Evolutionary conservation across 2,888 invertebrate genomes (phyloP), one percentile per base, ranked within the genome.

Genomic region (Mesopsocus fuscifrons): DNA sequence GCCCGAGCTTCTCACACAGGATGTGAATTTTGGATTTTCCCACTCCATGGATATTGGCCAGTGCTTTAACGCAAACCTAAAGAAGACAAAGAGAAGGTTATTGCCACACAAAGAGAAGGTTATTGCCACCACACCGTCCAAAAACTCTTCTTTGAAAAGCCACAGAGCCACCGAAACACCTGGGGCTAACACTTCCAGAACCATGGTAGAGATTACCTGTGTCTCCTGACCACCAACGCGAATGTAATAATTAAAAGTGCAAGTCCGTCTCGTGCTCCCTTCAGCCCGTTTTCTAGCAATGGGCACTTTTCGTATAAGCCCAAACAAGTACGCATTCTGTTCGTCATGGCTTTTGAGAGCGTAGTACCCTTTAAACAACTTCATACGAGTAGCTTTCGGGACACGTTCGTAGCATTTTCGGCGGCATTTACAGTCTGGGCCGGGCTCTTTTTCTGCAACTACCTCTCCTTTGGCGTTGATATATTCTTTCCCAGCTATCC

Each of bases 311-410:
- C 68, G 60, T 64, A 69, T 69, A 2, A 69, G 59, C n/a, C 69
- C 69, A 58, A 68, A 69, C 48, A 69, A 59, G 54, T 69, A 69
- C 20, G 69, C 68, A 58, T 69, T 69, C 55, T 69, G 69, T 55
- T 69, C 69, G 57, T 69, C 69, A 53, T 69, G 68, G 17, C 65
- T 66, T 56, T 68, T 67, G 62, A 69, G 65, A 3, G 65, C 62
- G 50, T 69, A 69, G 50, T 67, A 69, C 2, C 68, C 68, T 52
- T 67, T 65, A 54, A 69, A 69, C 6, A 69, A 67, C 56, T 64
- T 66, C 18, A 64, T 49, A 49, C 69, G 56, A 5, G 66, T 54
- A 45, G 67, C 65, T 53, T 66, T 65, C 17, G 67, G 65, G 3
- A 69, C 64, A 54, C 61, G 67, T 53, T 62, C 60, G 51, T 64